Evolutionary conservation across 2,113 vertebrate species (phyloP), one percentile per base, ranked within the genome.

Genomic region (Recurvirostra avosetta): DNA sequence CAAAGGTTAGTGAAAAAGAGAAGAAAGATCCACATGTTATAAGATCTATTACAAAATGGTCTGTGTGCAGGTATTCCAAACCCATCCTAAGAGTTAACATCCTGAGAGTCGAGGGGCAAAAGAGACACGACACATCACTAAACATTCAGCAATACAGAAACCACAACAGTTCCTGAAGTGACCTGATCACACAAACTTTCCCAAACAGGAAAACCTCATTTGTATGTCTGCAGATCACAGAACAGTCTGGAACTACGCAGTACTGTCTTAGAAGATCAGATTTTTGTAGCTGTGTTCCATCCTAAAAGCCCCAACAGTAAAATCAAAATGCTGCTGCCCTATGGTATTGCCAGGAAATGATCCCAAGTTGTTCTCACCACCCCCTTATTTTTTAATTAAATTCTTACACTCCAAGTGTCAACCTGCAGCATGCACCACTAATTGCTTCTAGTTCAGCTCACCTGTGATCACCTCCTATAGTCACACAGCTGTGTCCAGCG

Each of bases 401-500:
- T 32, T 82, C 53, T 93, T 40, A 27, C 1, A 41, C 19, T 72
- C 61, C 14, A 43, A 74, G 18, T 16, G 25, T 65, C 65, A 82
- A 20, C 23, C 20, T 29, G 49, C 68, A 92, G 29, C 27, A 47
- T 30, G 19, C 61, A 59, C 23, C 68, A 23, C 16, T 16, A 12
- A 5, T 6, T 32, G 40, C 18, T 76, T 72, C 71, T 27, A 36
- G 30, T 34, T 49, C 41, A 45, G 65, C 97, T 96, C 91, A 99
- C 99, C 99, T 99, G 98, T 99, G 99, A 90, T 99, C 99, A 15
- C 99, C 99, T 80, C 99, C 99, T 49, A 99, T 92, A 75, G 99
- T 99, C 94, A 99, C 95, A 8, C 99, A 98, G 70, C 98, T 99
- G 80, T 99, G 99, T 29, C 99, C 99, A 5, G 98, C 98, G 0